These are phyloP conservation scores for Slavum lentiscoides DNA, from an alignment of 2,888 invertebrate genomes.

Conservation along the genomic window DNA sequence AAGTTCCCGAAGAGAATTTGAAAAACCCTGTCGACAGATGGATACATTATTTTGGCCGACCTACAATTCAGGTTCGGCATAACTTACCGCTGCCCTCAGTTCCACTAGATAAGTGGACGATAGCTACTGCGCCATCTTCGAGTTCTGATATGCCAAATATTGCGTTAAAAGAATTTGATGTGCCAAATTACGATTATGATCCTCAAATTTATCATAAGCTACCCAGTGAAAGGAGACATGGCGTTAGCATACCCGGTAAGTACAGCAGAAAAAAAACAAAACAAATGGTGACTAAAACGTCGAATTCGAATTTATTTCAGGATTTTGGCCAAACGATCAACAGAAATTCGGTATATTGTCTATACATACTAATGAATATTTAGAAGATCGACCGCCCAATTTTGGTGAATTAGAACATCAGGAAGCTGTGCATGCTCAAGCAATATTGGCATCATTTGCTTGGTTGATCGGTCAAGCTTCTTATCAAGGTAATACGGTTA, in stretches of 20 bases:
- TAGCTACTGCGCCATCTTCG: conserved; percentile 5
- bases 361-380: conserved; percentile 70
- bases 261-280: background rate
- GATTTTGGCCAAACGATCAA: conserved; percentile 82
- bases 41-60: conserved; percentile 73
- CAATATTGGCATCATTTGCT: conserved; percentile 76
- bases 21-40: conserved; percentile 68
- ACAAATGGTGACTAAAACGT: background rate
- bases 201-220: conserved; percentile 60
- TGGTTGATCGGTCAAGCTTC: conserved; percentile 80
- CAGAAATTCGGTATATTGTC: conserved; percentile 79
- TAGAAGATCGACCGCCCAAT: conserved; percentile 62
- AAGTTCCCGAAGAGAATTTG: conserved; percentile 61
- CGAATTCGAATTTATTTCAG: conserved; percentile 61
- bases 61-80: conserved; percentile 73
- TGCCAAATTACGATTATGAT: conserved; percentile 60
- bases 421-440: conserved; percentile 74
- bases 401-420: conserved; percentile 65
- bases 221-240: conserved; percentile 61
- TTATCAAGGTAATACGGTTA: conserved; percentile 65
- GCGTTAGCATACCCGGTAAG: conserved; percentile 75
- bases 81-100: conserved; percentile 68
- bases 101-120: conserved; percentile 22
- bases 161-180: conserved; percentile 20
- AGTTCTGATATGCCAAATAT: conserved; percentile 19